phyloP scores from a whole-genome alignment of 30 jellyfish, hydroid and myxozoan genomes.

The Turritopsis dohrnii region DNA sequence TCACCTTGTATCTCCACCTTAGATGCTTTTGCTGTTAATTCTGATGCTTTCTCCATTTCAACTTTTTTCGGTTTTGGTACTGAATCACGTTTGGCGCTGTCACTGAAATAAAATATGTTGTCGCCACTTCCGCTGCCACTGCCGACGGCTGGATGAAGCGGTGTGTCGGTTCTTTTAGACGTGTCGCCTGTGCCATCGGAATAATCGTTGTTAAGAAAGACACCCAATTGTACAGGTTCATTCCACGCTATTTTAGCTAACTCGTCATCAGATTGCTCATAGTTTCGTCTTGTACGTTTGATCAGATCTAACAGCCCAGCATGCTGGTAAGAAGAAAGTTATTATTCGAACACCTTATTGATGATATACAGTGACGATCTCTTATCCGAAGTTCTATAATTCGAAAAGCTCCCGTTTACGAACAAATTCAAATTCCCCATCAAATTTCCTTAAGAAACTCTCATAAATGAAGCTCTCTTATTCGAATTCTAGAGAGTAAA shows the following conservation, averaged over 20 bases:
- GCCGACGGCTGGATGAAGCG: slow-evolving; percentile 23
- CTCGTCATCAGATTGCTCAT: slow-evolving; percentile 9
- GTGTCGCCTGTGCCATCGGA: slow-evolving; percentile 25
- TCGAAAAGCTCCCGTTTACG: too few relatives aligned
- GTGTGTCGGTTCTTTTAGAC: slow-evolving; percentile 29
- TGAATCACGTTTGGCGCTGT: slow-evolving; percentile 29
- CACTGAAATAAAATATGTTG: background rate
- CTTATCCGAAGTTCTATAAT: too few relatives aligned
- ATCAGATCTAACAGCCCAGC: slow-evolving; percentile 23
- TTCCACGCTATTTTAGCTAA: slow-evolving; percentile 21
- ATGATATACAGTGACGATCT: background rate
- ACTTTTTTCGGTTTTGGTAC: slow-evolving; percentile 20
- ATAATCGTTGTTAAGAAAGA: slow-evolving; percentile 4
- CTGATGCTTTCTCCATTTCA: slow-evolving; percentile 9
- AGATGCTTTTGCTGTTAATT: slow-evolving; percentile 31
- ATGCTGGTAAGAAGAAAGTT: background rate
- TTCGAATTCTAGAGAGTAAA: too few relatives aligned
- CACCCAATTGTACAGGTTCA: slow-evolving; percentile 30
- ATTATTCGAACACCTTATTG: too few relatives aligned
- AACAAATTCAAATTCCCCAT: too few relatives aligned
- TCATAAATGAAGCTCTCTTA: too few relatives aligned
- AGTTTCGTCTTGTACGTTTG: slow-evolving; percentile 20
- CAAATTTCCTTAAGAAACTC: too few relatives aligned
- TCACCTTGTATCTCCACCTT: slow-evolving; percentile 37
- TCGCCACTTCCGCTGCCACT: slow-evolving; percentile 29